Base-by-base conservation (phyloP, 1,140 invertebrate species). In the Xylocopa sonorina region DNA sequence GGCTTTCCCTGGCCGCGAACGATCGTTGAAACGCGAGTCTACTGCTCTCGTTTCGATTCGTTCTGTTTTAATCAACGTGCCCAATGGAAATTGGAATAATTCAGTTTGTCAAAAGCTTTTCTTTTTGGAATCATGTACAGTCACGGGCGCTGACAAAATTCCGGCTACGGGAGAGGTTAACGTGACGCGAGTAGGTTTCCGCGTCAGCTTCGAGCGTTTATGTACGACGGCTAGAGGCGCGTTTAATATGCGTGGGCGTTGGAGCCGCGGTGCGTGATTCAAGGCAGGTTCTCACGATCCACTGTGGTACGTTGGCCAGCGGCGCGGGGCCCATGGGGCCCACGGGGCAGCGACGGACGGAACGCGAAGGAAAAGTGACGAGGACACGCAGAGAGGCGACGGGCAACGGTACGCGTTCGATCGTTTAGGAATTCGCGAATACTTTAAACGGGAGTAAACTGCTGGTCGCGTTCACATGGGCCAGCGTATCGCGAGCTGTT, bases 191-290 rank as follows among this genome's bases (percentile, higher is more conserved):
- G 75, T 71, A 50, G 67, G 76, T 80, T 81, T 87, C 75, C 78
- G 76, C 83, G 69, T 66, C 38, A 86, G 67, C 63, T 67, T 76
- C 71, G 78, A 78, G 80, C 81, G 82, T 88, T 85, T 84, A 81
- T 85, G 80, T n/a, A 86, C 82, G 85, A n/a, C 80, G 76, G 66
- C 62, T 77, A 82, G 83, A 76, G 82, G 78, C 78, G 86, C 84
- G 84, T 78, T 91, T 90, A 88, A 91, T 90, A 90, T 91, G 89
- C 90, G 88, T 87, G 85, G 88, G 88, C 89, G 89, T 87, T 81
- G 80, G 84, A 79, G 48, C 80, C 82, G 80, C 85, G 81, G 88
- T 87, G 85, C 87, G 86, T 89, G 90, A 91, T 91, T 83, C 89
- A 78, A 87, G 85, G 78, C 68, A 83, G 68, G 85, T 91, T 92